Evolutionary conservation across 2,888 invertebrate species (phyloP), one percentile per base, ranked within the genome.

Genomic region (Xanthorhoe designata): DNA sequence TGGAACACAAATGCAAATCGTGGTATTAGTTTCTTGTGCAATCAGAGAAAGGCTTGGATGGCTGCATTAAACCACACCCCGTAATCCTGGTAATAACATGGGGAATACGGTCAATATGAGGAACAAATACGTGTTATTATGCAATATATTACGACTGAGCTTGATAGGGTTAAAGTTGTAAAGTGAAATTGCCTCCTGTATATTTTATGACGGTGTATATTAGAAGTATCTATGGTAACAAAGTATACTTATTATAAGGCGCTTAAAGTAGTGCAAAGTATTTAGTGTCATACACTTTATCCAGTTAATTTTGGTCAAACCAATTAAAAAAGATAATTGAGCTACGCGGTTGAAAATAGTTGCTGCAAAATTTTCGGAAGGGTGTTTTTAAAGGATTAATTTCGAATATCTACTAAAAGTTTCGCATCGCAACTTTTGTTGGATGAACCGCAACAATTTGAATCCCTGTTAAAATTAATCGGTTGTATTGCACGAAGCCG

Each of bases 101-200:
- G 74, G 73, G 74, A 72, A 78, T 77, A 61, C 72, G 78, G 75
- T 75, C 77, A 81, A 81, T 82, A 78, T 78, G 71, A 71, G 70
- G 65, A 70, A 68, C 64, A 66, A 66, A 61, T 66, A 42, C 53
- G 52, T 63, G 42, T 55, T 60, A 54, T 24, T 65, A 61, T 62
- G 52, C 55, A 56, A 42, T 55, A 55, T 47, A 52, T 60, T 61
- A 64, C 56, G 47, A 61, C 24, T 55, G 13, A 29, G 54, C 51
- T 32, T 55, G 51, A 61, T 61, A 47, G 51, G 56, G 53, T 67
- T 47, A 50, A 52, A 60, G 57, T 42, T 49, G 47, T 66, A 32
- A 66, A 50, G 32, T 47, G 24, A 35, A 18, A 51, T 45, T 53
- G 32, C 54, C 9, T 47, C 9, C 24, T 53, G 42, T 47, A 15